Evolutionary conservation across 2,113 vertebrate genomes (phyloP), one percentile per base, ranked within the genome.

Genomic region (Pleuronectes platessa): DNA sequence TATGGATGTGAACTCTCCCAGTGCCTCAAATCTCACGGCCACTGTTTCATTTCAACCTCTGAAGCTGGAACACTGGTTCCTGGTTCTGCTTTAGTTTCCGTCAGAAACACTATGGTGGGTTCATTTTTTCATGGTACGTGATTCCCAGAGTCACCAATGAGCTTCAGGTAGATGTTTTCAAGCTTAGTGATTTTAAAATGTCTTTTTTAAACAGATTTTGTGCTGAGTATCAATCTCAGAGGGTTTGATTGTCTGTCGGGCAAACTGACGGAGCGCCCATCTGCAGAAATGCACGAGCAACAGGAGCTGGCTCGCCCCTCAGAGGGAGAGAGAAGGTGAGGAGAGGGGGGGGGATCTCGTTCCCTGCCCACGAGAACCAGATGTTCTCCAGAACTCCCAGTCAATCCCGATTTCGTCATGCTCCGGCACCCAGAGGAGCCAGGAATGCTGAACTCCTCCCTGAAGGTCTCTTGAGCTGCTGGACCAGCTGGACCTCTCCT

Each of bases 311-410:
- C 67, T 78, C 76, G 2, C 40, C 60, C 64, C 31, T 74, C 64
- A 17, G 73, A 35, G 31, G 6, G 47, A 10, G 18, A 47, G 59
- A 67, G 13, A 45, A 21, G 4, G 18, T 12, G 45, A 3, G 37
- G 45, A 58, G 61, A 40, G 51, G 49, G 31, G 5, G 4, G 67
- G 11, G 20, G 56, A 45, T 81, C 66, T 81, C 14, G 5, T 68
- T 68, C 73, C 69, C 18, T 0, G 17, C 54, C 81, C 86, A 92
- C 88, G 85, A 85, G 90, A 92, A 90, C 78, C 93, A 91, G 83
- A 93, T 92, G 92, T 89, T 84, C 55, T 74, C 76, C 68, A 77
- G 35, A 74, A 86, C 53, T 89, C 88, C 78, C 86, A 90, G 84
- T 75, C 64, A 81, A 81, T 87, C 61, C 81, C 58, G 14, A 51